Evolutionary conservation across 1,140 invertebrate genomes (phyloP), one percentile per base, ranked within the genome.

Genomic region (Dreissena rostriformis): DNA sequence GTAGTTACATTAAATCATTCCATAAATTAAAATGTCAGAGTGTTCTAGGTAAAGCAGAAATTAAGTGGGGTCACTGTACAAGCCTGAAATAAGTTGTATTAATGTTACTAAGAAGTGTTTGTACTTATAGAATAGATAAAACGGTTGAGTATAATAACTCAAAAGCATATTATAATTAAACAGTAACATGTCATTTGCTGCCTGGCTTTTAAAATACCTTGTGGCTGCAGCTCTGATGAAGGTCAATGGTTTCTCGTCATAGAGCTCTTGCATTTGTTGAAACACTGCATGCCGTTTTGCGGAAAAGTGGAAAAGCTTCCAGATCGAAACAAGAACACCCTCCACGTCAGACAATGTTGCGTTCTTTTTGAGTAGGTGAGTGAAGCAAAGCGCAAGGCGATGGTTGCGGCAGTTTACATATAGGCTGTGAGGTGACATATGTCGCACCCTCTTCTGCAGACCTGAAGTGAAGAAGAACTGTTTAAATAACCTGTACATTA

Each of bases 221-320:
- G 86, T 87, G 15, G 74, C 65, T 19, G 82, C 65, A 15, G 86
- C 82, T 28, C 68, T 65, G 12, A 78, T 51, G n/a, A 82, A n/a
- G 0, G 51, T 67, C 14, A 84, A 22, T 53, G 78, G 72, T 8
- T 19, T 28, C 55, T 84, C 24, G 8, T 71, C 86, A 78, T 87
- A 82, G 15, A 82, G 22, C 39, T 65, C 51, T 61, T 84, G 86
- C 12, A 82, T 49, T 11, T 67, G 15, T 11, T 70, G 61, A 26
- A 84, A 75, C 2, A 84, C 74, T 24, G 78, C 79, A 28, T 24
- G 19, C 28, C 63, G 77, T 61, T 82, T 70, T 49, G 86, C 52
- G 12, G 82, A 84, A 65, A 73, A 87, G 24, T 84, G 68, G 74
- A 86, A 86, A 14, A 82, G 1, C n/a, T 87, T 87, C 78, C 78